Percentiles rank a stretch among this genome's conserved stretches.
Conservation (phyloP, 2,888 invertebrate species). For the Sialis lutaria region DNA sequence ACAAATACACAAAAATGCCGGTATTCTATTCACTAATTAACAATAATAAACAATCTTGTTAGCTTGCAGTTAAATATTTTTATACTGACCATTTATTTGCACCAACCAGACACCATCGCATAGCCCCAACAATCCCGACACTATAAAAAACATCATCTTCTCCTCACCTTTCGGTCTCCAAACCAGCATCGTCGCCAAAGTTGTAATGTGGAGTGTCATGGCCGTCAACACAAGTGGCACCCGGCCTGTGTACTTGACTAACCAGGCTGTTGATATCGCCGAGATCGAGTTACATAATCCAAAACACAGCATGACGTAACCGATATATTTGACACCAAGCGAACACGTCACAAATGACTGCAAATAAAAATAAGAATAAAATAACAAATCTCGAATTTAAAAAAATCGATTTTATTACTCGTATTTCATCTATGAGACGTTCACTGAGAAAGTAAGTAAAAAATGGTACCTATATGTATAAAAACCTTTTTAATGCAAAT, state of each 20-base stretch:
- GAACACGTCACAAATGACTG: conserved; percentile 40
- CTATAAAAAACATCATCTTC: conserved; percentile 30
- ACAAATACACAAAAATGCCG: too few species aligned
- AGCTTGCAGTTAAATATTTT: too few species aligned
- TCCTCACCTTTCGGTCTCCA: conserved; percentile 40
- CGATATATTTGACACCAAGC: conserved; percentile 43
- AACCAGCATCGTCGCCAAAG: conserved; percentile 32
- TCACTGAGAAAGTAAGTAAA: too few species aligned
- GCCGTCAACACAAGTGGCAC: conserved; percentile 41
- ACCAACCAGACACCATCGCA: conserved; percentile 49
- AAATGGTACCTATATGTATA: too few species aligned
- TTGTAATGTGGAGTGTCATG: conserved; percentile 30
- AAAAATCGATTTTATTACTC: too few species aligned
- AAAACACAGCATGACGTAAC: conserved; percentile 49
- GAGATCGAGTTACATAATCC: conserved; percentile 43
- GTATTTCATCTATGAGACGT: too few species aligned
- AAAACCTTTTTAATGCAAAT: too few species aligned
- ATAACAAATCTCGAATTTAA: neutral
- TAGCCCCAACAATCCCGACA: conserved; percentile 44
- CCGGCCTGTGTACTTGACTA: conserved; percentile 40
- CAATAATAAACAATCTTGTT: too few species aligned
- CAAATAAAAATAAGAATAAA: conserved; percentile 10
- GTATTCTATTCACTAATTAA: too few species aligned
- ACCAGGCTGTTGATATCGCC: conserved; percentile 31
- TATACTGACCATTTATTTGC: conserved; percentile 39